A percentile compares a stretch with the other conserved stretches of the same genome.
phyloP scores from a whole-genome alignment of 2,888 invertebrate genomes.

The Spatulosminthurus flaviceps region DNA sequence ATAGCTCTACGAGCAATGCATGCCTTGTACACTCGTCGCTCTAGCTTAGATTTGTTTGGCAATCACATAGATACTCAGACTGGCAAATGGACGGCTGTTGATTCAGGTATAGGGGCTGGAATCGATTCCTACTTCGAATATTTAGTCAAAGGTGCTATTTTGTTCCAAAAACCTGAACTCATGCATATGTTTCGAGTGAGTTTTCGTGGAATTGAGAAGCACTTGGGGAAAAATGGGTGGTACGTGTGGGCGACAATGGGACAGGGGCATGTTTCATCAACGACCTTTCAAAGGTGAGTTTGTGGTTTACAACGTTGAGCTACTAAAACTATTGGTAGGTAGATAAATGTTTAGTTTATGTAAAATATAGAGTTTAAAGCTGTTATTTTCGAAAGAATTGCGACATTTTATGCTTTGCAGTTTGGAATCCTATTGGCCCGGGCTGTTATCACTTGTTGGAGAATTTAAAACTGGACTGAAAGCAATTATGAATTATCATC shows the following conservation, averaged over 20 bases:
- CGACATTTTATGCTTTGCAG: too few species aligned
- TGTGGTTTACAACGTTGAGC: too few species aligned
- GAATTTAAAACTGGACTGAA: conserved; percentile 91
- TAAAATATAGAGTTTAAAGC: too few species aligned
- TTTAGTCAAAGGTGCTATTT: conserved; percentile 92
- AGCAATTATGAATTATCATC: conserved; percentile 93
- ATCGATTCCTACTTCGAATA: conserved; percentile 99
- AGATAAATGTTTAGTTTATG: too few species aligned
- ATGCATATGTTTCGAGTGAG: conserved; percentile 90
- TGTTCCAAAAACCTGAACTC: conserved; percentile 88
- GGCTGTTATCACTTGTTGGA: conserved; percentile 86
- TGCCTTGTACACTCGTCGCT: conserved; percentile 85
- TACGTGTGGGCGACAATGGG: conserved; percentile 99
- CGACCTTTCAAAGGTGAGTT: conserved; percentile 61
- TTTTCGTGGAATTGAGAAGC: conserved; percentile 79
- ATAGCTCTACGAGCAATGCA: conserved; percentile 90
- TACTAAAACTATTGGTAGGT: too few species aligned
- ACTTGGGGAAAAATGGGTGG: conserved; percentile 95
- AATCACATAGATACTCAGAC: conserved; percentile 96
- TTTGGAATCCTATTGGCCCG: conserved; percentile 98
- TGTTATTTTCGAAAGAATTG: too few species aligned
- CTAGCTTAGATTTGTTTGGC: conserved; percentile 78
- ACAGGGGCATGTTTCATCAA: conserved; percentile 85
- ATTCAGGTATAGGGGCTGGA: conserved; percentile 66
- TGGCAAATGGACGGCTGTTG: conserved; percentile 90